Evolutionary conservation across 2,797 vertebrate genomes (phyloP).

Genomic region (Tympanoctomys barrerae): DNA sequence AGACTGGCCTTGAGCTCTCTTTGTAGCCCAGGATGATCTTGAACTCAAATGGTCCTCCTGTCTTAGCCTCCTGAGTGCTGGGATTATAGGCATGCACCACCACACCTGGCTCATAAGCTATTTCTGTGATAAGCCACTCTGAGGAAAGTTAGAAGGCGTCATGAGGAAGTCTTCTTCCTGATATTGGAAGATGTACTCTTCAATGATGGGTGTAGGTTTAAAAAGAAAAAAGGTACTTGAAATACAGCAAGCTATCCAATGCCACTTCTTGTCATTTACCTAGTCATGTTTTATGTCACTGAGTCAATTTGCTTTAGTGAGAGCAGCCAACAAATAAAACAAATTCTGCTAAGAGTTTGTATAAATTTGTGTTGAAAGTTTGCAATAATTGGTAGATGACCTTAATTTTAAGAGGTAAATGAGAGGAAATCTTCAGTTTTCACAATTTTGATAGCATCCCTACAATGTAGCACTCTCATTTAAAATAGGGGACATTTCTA

Average conservation of each 20-base stretch:
- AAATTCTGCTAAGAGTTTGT: not conserved
- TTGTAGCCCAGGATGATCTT: too few relatives aligned
- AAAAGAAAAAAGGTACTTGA: not conserved
- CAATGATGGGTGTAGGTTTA: not conserved
- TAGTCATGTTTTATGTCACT: not conserved
- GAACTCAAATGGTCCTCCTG: too few relatives aligned
- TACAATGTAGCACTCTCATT: not conserved
- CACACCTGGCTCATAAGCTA: not conserved
- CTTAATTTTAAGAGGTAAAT: constrained; percentile 73
- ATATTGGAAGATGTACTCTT: not conserved
- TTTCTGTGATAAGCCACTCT: not conserved
- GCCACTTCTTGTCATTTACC: not conserved
- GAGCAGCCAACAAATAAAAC: not conserved
- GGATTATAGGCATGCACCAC: too few relatives aligned
- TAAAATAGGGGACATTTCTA: not conserved
- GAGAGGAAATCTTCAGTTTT: constrained; percentile 46
- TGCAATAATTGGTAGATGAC: constrained; percentile 53
- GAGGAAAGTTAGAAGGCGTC: not conserved
- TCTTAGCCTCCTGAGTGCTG: too few relatives aligned
- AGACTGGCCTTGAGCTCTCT: too few relatives aligned
- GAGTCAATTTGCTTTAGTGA: not conserved
- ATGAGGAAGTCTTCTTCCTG: not conserved
- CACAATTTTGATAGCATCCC: constrained; percentile 42
- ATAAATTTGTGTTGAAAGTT: constrained; percentile 35
- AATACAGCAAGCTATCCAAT: not conserved